Conservation (phyloP, 2,113 vertebrate species). For the Grammomys dolichurus region DNA sequence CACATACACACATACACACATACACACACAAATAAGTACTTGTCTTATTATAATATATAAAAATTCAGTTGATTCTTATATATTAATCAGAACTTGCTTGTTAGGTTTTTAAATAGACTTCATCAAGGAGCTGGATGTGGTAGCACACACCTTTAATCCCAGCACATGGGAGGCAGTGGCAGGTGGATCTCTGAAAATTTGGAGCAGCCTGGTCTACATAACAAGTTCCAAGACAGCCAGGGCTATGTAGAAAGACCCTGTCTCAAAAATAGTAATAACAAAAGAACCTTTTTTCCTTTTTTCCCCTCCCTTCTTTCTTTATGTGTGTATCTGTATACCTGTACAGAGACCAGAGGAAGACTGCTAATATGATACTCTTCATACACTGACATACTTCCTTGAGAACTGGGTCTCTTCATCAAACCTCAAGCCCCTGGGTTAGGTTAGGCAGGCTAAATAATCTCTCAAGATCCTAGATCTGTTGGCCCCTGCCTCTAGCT, state of each 20-base stretch:
- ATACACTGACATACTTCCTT: background rate
- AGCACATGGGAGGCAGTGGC: background rate
- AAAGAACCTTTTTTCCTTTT: background rate
- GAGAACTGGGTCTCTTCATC: background rate
- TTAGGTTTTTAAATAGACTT: background rate
- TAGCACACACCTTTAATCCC: background rate
- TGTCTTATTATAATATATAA: background rate
- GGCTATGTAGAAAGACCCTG: background rate
- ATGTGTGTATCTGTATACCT: background rate
- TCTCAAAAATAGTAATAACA: background rate
- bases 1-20: background rate
- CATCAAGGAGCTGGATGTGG: background rate
- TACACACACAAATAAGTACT: background rate
- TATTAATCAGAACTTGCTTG: background rate
- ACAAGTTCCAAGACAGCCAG: background rate
- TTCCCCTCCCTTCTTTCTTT: background rate
- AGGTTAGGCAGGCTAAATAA: background rate
- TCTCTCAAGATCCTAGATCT: background rate
- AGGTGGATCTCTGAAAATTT: background rate
- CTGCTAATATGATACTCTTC: background rate
- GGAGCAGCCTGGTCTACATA: background rate
- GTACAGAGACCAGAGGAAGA: background rate
- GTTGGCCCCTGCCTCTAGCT: background rate
- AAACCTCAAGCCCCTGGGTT: background rate
- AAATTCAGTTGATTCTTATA: background rate